Percentiles rank a stretch among this genome's conserved stretches.
Conservation (phyloP, 2,888 invertebrate species). For the Chaitophorus viminalis region DNA sequence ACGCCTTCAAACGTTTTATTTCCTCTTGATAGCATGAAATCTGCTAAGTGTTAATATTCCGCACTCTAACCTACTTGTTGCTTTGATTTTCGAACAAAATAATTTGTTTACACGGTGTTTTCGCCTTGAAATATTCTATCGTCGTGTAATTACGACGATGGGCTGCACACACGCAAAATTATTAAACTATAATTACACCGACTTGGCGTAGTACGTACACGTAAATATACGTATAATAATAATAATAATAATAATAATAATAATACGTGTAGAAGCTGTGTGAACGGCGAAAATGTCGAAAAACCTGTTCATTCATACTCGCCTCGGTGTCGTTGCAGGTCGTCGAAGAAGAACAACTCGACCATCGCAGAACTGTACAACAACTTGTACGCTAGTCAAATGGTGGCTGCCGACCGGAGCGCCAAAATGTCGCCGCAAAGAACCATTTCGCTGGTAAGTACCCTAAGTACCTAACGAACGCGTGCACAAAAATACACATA, state of each 20-base stretch:
- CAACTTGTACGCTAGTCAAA: constrained; percentile 59
- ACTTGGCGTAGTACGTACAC: neutral
- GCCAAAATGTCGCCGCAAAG: constrained; percentile 61
- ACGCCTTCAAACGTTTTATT: too few relatives aligned
- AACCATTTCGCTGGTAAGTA: constrained; percentile 58
- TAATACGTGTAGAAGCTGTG: neutral
- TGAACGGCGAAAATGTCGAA: constrained; percentile 37
- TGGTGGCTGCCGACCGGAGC: constrained; percentile 54
- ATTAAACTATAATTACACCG: constrained; percentile 37
- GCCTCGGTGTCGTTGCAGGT: constrained; percentile 46
- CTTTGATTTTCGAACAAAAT: constrained; percentile 12
- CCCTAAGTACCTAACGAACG: neutral
- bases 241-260: constrained; percentile 4
- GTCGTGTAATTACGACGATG: constrained; percentile 2
- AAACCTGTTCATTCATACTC: constrained; percentile 53
- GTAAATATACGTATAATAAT: neutral
- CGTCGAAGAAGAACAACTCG: constrained; percentile 59
- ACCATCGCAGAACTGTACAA: constrained; percentile 51
- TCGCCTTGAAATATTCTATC: constrained; percentile 35
- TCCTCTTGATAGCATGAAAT: neutral
- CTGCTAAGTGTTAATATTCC: neutral
- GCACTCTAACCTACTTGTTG: neutral
- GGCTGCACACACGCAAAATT: constrained; percentile 41
- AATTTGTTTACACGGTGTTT: neutral
- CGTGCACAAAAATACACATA: too few relatives aligned